Percentiles rank a stretch among this genome's conserved stretches.
Conservation (phyloP, 2,797 vertebrate species). For the Rhinoraja longicauda region DNA sequence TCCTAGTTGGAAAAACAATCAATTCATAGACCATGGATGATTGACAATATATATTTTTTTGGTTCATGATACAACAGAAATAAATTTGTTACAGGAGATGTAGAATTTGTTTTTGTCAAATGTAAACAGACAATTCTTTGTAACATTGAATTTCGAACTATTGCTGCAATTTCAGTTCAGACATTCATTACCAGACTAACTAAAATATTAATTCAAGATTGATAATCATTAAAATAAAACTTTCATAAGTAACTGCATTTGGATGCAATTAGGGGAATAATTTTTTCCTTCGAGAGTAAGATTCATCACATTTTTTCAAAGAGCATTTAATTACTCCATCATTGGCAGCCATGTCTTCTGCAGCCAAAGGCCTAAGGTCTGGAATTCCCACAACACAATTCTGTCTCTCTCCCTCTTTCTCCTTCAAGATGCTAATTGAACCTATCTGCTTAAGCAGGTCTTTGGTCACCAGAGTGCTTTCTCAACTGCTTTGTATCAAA, state of each 20-base stretch:
- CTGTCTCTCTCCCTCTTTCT: no score
- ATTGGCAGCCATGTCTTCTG: no score
- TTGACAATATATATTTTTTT: not conserved
- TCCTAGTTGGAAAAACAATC: slow-evolving; percentile 51
- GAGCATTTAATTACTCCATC: not conserved
- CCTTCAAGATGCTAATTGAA: no score
- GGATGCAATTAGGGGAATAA: not conserved
- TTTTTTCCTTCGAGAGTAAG: not conserved
- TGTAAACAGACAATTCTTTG: no score
- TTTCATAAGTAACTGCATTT: not conserved
- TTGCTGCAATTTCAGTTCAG: not conserved
- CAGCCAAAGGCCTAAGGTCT: no score
- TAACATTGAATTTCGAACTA: not conserved
- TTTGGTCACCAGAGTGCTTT: no score
- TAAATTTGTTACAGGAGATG: not conserved
- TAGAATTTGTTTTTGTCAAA: not conserved
- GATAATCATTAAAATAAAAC: not conserved
- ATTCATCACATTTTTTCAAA: not conserved
- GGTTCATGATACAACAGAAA: not conserved
- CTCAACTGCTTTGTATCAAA: no score
- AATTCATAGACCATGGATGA: not conserved
- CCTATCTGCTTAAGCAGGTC: no score
- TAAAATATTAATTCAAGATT: not conserved
- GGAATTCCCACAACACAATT: no score
- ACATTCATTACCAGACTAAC: not conserved